Evolutionary conservation across 2,797 vertebrate genomes (phyloP).

Genomic region (Pitangus sulphuratus): DNA sequence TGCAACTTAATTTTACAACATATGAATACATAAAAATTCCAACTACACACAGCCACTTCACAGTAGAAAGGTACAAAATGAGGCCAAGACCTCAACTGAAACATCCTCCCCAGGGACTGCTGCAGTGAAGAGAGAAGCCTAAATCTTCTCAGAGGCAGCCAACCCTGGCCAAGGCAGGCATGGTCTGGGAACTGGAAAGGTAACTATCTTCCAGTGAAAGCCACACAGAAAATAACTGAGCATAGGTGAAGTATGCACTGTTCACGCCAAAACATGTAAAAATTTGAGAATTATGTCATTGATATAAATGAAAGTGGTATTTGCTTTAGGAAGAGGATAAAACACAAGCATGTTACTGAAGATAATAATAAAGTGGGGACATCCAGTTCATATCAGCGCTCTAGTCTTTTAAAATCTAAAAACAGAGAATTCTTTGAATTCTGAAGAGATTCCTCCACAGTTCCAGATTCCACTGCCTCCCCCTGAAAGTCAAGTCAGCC

Average conservation of each 20-base stretch:
- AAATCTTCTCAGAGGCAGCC: not conserved
- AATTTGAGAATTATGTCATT: not conserved
- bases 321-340: not conserved
- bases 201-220: not conserved
- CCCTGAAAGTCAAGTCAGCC: not conserved
- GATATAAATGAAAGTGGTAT: not conserved
- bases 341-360: not conserved
- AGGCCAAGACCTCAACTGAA: not conserved
- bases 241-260: not conserved
- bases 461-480: not conserved
- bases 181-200: not conserved
- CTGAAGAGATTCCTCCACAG: not conserved
- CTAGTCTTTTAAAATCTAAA: not conserved
- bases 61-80: not conserved
- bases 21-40: not conserved
- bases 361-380: not conserved
- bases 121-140: not conserved
- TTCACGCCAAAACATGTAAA: not conserved
- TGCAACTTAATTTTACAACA: not conserved
- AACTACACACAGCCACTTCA: not conserved
- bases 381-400: not conserved
- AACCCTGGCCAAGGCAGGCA: not conserved
- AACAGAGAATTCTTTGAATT: not conserved
- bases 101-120: not conserved
- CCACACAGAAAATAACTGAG: not conserved